Conservation (phyloP, 2,888 invertebrate species). For the Diarsia brunnea region DNA sequence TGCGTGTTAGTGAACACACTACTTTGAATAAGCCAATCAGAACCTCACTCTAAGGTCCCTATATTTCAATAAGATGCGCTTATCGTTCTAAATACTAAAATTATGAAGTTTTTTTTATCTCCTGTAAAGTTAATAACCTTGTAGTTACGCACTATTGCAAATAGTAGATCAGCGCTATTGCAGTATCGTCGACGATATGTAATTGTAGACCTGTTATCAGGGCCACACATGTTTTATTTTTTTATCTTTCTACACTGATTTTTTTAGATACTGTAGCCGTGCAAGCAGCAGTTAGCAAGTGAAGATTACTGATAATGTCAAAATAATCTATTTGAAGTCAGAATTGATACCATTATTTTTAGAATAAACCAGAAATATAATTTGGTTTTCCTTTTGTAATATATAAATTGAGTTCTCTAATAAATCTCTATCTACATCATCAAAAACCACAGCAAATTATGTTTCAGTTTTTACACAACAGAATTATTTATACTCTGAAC, state of each 20-base stretch:
- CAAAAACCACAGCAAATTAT: background rate
- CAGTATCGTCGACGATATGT: too few relatives aligned
- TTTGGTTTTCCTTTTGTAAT: background rate
- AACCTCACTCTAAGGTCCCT: too few relatives aligned
- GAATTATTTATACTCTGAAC: background rate
- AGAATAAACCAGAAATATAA: background rate
- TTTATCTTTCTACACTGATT: slow-evolving; percentile 9
- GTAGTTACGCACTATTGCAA: too few relatives aligned
- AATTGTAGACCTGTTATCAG: slow-evolving; percentile 2
- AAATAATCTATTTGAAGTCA: background rate
- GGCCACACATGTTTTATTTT: background rate
- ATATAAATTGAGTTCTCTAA: too few relatives aligned
- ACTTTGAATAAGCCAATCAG: too few relatives aligned
- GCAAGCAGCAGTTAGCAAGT: background rate
- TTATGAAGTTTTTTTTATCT: too few relatives aligned
- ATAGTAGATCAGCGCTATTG: too few relatives aligned
- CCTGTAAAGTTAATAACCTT: too few relatives aligned
- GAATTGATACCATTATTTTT: background rate
- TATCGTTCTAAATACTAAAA: too few relatives aligned
- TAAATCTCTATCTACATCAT: too few relatives aligned
- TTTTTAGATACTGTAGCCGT: background rate
- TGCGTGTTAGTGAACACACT: too few relatives aligned
- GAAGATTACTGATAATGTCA: slow-evolving; percentile 3
- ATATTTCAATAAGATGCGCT: too few relatives aligned
- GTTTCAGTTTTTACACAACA: background rate